phyloP scores from a whole-genome alignment of 2,888 invertebrate species.

The Mactromeris polynyma region DNA sequence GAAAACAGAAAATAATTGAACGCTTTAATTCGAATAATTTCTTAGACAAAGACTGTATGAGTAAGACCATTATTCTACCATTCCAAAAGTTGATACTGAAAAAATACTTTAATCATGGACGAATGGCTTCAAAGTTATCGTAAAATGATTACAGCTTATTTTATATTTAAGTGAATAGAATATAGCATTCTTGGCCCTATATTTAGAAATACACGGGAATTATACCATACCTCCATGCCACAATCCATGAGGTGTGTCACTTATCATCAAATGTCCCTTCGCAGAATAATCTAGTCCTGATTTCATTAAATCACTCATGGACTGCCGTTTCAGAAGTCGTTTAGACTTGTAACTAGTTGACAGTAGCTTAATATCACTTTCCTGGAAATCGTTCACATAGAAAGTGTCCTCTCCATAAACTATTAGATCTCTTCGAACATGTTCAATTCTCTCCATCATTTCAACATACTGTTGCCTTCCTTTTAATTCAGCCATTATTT shows the following conservation, averaged over 20 bases:
- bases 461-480: slow-evolving; percentile 65
- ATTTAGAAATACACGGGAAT: background rate
- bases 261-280: background rate
- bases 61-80: too few species aligned
- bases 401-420: slow-evolving; percentile 71
- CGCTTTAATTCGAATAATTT: too few species aligned
- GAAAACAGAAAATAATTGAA: too few species aligned
- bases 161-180: too few species aligned
- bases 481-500: slow-evolving; percentile 63
- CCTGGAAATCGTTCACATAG: slow-evolving; percentile 70
- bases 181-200: too few species aligned
- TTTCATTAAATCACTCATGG: slow-evolving; percentile 49
- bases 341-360: background rate
- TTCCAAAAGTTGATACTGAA: too few species aligned
- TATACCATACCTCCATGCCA: slow-evolving; percentile 56
- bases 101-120: too few species aligned
- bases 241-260: slow-evolving; percentile 45
- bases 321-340: background rate
- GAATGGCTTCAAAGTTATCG: too few species aligned
- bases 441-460: slow-evolving; percentile 71
- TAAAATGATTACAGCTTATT: too few species aligned
- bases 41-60: too few species aligned
- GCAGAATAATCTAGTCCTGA: background rate
- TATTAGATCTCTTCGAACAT: slow-evolving; percentile 67
- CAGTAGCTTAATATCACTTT: slow-evolving; percentile 63